These are phyloP conservation scores for Acleris sparsana DNA, from an alignment of 2,888 invertebrate species.

Conservation along the genomic window DNA sequence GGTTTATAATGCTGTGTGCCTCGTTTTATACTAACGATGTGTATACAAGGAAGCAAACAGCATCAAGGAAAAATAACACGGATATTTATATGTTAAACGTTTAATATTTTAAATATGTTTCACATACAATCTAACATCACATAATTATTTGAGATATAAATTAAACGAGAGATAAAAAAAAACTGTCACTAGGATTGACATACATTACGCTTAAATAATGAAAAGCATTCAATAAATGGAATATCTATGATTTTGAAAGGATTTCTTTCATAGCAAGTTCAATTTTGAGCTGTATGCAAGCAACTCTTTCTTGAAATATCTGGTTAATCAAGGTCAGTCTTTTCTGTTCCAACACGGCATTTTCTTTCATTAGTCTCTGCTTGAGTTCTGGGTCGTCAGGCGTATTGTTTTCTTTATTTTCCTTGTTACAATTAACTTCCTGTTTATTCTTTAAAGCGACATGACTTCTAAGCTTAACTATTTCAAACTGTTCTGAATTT, in stretches of 20 bases:
- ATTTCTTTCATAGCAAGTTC: conserved; percentile 86
- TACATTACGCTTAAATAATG: conserved; percentile 19
- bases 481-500: conserved; percentile 88
- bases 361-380: conserved; percentile 83
- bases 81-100: conserved; percentile 9
- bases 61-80: conserved; percentile 4
- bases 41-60: background rate
- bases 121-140: conserved; percentile 34
- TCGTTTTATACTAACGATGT: too few relatives aligned
- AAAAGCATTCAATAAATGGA: conserved; percentile 4
- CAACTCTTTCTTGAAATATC: conserved; percentile 88
- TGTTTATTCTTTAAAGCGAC: conserved; percentile 78
- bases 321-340: conserved; percentile 86
- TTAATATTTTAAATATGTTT: conserved; percentile 33
- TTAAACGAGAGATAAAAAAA: conserved; percentile 25
- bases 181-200: conserved; percentile 29
- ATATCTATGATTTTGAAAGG: conserved; percentile 66
- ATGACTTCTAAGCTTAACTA: conserved; percentile 85
- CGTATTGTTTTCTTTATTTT: conserved; percentile 64
- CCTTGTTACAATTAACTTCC: conserved; percentile 62
- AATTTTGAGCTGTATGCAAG: conserved; percentile 88
- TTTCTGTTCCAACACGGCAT: conserved; percentile 87
- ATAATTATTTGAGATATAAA: conserved; percentile 34
- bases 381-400: conserved; percentile 71
- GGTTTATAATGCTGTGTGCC: too few relatives aligned